Base-by-base conservation (phyloP, 2,797 vertebrate species). In the Phyllotis vaccarum region DNA sequence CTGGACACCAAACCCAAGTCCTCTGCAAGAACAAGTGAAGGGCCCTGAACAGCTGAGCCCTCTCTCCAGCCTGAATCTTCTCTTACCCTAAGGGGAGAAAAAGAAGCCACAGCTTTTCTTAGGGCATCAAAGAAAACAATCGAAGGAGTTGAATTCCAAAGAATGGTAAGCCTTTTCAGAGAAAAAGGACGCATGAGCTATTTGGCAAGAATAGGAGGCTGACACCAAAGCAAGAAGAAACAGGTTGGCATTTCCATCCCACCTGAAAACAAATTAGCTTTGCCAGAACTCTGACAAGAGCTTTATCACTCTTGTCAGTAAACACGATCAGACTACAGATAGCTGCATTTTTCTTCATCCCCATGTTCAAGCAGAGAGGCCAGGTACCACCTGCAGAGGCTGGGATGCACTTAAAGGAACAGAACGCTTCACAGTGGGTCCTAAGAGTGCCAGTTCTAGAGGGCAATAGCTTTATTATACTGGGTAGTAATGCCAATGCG, bases 141-240 rank as follows among this genome's bases (percentile, higher is more conserved):
- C n/a, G 86, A 74, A 92, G 43, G 54, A 89, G 83, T 75, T 62
- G 34, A 90, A 79, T 82, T 95, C 24, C 70, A 56, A 79, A 78
- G 81, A 89, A 37, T 72, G 11, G 90, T 74, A 58, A 89, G 13
- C 27, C 16, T 17, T 68, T 89, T 66, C 3, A 75, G 21, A 78
- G 37, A 68, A 37, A 90, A 54, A 82, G 49, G 80, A 56, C 43
- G 74, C 12, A 60, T 12, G 56, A n/a, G 72, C 82, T 64, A 2
- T 66, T 86, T 81, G 75, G 62, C 72, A 91, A 76, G 37, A 90
- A 22, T 70, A 62, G 6, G 64, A 86, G 16, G 31, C 74, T 58
- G 14, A 58, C 56, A 64, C 17, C 58, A 83, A 90, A 92, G 29
- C 46, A 86, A 92, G 37, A 86, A 74, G 46, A 82, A 89, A 85